These are phyloP conservation scores for Buphagus erythrorhynchus DNA, from an alignment of 2,797 vertebrate genomes.

Conservation along the genomic window DNA sequence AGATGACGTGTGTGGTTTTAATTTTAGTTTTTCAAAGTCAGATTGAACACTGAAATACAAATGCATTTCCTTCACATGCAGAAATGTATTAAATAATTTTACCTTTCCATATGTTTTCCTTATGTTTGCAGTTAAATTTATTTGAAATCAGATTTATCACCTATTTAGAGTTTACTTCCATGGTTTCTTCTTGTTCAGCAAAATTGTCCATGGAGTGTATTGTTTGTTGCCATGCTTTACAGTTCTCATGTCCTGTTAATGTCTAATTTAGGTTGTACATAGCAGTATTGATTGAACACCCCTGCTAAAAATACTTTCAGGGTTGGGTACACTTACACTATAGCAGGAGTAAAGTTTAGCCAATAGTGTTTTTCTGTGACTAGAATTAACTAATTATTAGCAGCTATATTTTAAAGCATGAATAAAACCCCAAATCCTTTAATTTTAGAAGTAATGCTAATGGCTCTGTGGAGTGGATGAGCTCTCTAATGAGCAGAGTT, in stretches of 20 bases:
- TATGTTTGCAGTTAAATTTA: not conserved
- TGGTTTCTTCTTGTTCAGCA: not conserved
- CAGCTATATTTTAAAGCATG: not conserved
- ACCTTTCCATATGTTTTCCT: not conserved
- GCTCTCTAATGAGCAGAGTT: not conserved
- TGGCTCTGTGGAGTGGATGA: not conserved
- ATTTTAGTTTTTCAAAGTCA: not conserved
- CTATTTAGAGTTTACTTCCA: not conserved
- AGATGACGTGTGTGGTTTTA: not conserved
- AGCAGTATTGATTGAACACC: constrained; percentile 69
- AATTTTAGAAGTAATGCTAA: not conserved
- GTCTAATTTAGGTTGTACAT: constrained; percentile 62
- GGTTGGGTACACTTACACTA: constrained; percentile 44
- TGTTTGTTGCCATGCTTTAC: constrained; percentile 51
- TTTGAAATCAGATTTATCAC: not conserved
- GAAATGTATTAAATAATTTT: not conserved
- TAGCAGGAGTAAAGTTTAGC: constrained; percentile 36
- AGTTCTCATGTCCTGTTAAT: constrained; percentile 48
- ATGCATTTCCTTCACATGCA: not conserved
- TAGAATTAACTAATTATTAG: constrained; percentile 28
- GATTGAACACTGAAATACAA: not conserved
- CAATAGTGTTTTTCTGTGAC: constrained; percentile 24
- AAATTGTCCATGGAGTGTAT: not conserved
- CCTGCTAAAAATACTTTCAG: constrained; percentile 75
- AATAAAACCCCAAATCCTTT: not conserved